These are phyloP conservation scores for Oxygymnocypris stewartii DNA, from an alignment of 2,113 vertebrate species.

Conservation along the genomic window DNA sequence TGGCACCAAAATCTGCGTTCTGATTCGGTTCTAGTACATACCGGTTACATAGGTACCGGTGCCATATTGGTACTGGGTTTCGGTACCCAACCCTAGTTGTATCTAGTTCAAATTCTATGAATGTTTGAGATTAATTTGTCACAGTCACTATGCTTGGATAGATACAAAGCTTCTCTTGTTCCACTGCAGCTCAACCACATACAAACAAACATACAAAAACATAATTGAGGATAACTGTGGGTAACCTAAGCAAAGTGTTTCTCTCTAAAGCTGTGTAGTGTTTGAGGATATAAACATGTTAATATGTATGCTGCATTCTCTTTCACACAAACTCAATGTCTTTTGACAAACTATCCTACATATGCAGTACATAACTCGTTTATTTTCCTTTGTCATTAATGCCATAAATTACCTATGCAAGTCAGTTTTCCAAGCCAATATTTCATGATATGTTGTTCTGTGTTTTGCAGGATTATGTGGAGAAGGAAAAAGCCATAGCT, in stretches of 20 bases:
- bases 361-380: not conserved
- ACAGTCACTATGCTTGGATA: not conserved
- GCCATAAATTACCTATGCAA: not conserved
- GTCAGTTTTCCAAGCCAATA: not conserved
- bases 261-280: not conserved
- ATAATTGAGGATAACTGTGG: not conserved
- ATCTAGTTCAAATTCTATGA: conserved; percentile 5
- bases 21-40: no score
- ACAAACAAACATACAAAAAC: not conserved
- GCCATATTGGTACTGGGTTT: no score
- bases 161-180: not conserved
- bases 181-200: not conserved
- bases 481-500: conserved; percentile 98
- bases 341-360: not conserved
- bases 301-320: not conserved
- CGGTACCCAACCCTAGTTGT: no score
- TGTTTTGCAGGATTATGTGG: conserved; percentile 85
- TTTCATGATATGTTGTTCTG: not conserved
- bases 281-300: not conserved
- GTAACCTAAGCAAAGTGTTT: not conserved
- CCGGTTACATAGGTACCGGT: no score
- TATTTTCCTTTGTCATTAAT: not conserved
- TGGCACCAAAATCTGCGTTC: no score
- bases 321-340: not conserved
- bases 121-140: conserved; percentile 8